A percentile compares a stretch with the other conserved stretches of the same genome.
Evolutionary conservation across 2,888 invertebrate genomes (phyloP).

Genomic region (Morpho deidamia): DNA sequence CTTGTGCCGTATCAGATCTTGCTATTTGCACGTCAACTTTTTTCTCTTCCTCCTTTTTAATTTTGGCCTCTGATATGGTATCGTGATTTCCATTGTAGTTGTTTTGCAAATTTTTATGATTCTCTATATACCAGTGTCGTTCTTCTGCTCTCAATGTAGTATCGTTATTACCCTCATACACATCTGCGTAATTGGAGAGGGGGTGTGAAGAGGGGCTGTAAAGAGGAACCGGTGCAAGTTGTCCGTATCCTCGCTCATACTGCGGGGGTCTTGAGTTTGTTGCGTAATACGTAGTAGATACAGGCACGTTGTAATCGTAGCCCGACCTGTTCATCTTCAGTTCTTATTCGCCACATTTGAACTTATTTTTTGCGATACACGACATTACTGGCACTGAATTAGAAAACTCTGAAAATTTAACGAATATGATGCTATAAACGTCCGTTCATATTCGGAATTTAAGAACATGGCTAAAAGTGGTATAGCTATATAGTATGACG

Average conservation of each 20-base stretch:
- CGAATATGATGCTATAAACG: constrained; percentile 45
- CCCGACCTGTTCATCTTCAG: constrained; percentile 76
- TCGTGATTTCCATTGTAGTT: constrained; percentile 58
- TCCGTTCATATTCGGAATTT: constrained; percentile 1
- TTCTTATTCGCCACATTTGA: constrained; percentile 68
- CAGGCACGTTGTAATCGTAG: constrained; percentile 73
- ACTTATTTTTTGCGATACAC: constrained; percentile 43
- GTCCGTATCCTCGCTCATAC: constrained; percentile 68
- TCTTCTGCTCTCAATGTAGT: constrained; percentile 73
- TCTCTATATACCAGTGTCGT: constrained; percentile 74
- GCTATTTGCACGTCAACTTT: constrained; percentile 57
- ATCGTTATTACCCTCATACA: constrained; percentile 74
- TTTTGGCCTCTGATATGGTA: constrained; percentile 62
- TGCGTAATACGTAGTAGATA: constrained; percentile 66
- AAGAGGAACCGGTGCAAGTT: constrained; percentile 56
- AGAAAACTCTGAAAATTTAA: constrained; percentile 1
- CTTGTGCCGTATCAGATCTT: constrained; percentile 54
- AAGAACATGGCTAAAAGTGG: neutral
- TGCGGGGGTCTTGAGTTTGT: constrained; percentile 68
- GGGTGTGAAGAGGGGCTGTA: constrained; percentile 70
- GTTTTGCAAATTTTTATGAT: constrained; percentile 67
- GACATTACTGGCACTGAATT: constrained; percentile 18
- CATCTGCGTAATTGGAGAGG: constrained; percentile 70
- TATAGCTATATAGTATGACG: constrained; percentile 4
- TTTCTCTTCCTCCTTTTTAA: constrained; percentile 71